Conservation (phyloP, 1,140 invertebrate species). For the Sitophilus oryzae region DNA sequence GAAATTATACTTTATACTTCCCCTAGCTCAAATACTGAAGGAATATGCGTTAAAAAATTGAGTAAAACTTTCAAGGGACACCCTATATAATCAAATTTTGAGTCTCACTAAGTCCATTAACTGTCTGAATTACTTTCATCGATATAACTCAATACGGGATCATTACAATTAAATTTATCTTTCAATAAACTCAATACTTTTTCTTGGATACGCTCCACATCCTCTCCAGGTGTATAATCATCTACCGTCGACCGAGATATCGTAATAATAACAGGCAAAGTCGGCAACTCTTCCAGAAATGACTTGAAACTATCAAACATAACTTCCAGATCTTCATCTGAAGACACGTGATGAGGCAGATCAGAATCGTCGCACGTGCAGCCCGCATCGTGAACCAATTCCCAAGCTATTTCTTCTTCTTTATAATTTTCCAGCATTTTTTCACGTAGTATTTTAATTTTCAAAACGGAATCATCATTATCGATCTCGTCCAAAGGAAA, state of each 20-base stretch:
- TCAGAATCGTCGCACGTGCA: conserved; percentile 77
- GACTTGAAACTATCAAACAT: conserved; percentile 55
- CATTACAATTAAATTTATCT: conserved; percentile 36
- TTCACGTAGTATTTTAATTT: conserved; percentile 49
- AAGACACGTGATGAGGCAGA: conserved; percentile 76
- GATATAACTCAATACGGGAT: conserved; percentile 23
- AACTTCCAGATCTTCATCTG: conserved; percentile 57
- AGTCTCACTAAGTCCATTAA: not conserved
- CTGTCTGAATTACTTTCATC: conserved; percentile 1
- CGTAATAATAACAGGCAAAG: conserved; percentile 67
- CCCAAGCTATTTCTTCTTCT: conserved; percentile 67
- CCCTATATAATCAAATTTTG: conserved; percentile 14
- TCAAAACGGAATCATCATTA: conserved; percentile 19
- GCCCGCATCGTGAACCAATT: conserved; percentile 73
- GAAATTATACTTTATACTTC: too few relatives aligned
- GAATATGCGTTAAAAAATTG: too few relatives aligned
- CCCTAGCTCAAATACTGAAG: too few relatives aligned
- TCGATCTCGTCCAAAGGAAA: conserved; percentile 40
- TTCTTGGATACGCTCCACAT: conserved; percentile 67
- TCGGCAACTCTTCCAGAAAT: conserved; percentile 56
- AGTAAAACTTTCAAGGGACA: not conserved
- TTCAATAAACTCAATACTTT: conserved; percentile 50
- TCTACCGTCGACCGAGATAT: conserved; percentile 78
- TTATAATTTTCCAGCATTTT: conserved; percentile 49
- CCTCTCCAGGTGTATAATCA: conserved; percentile 76